Percentiles rank a stretch among this genome's conserved stretches.
Conservation (phyloP, 2,888 invertebrate genomes). For the Drosophila merina region DNA sequence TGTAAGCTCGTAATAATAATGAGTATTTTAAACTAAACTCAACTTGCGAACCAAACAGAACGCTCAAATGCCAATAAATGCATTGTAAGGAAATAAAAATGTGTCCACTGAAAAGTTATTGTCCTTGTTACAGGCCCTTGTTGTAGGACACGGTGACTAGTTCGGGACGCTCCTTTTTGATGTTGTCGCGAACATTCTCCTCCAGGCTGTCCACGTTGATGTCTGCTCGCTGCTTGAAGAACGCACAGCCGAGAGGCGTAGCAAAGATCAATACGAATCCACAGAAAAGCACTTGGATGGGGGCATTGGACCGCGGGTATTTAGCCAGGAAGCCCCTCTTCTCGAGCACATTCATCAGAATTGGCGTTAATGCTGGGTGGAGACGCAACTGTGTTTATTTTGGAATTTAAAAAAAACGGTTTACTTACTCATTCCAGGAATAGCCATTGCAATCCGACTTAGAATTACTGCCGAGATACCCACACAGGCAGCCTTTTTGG, state of each 20-base stretch:
- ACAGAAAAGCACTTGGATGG: constrained; percentile 89
- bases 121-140: constrained; percentile 91
- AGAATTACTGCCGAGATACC: constrained; percentile 95
- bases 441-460: constrained; percentile 95
- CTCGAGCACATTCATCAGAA: constrained; percentile 90
- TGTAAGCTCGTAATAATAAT: constrained; percentile 6
- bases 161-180: constrained; percentile 86
- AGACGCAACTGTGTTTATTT: neutral
- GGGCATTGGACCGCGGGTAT: constrained; percentile 89
- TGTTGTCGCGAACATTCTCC: constrained; percentile 87
- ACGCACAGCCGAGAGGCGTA: constrained; percentile 97
- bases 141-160: constrained; percentile 91
- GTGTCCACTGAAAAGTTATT: constrained; percentile 9
- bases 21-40: constrained; percentile 24
- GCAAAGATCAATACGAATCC: constrained; percentile 92
- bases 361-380: constrained; percentile 85
- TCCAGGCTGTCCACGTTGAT: constrained; percentile 89
- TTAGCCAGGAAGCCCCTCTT: constrained; percentile 86
- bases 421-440: constrained; percentile 91
- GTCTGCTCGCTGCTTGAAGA: constrained; percentile 95
- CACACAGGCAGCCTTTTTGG: constrained; percentile 88
- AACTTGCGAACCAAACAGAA: constrained; percentile 4
- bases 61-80: constrained; percentile 26
- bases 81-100: constrained; percentile 31
- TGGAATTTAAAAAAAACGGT: neutral